These are phyloP conservation scores for Bagarius yarrelli DNA, from an alignment of 2,113 vertebrate genomes.

Conservation along the genomic window DNA sequence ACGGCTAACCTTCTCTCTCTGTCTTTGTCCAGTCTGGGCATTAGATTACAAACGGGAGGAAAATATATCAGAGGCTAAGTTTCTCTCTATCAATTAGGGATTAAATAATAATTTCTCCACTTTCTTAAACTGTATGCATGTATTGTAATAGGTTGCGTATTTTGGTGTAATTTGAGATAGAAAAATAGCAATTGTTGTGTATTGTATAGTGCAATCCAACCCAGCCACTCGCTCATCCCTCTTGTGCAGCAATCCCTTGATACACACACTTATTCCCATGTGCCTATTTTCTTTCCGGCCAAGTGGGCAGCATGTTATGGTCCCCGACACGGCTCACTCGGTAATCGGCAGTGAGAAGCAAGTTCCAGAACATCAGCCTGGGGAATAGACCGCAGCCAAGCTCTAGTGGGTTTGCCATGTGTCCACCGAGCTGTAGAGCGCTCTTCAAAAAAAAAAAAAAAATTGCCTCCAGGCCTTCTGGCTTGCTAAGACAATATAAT, in stretches of 20 bases:
- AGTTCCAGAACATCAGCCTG: constrained; percentile 58
- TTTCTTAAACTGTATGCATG: not conserved
- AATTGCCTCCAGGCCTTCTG: constrained; percentile 9
- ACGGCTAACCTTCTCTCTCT: constrained; percentile 45
- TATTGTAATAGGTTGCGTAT: not conserved
- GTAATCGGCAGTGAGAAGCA: constrained; percentile 53
- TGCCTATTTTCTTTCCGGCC: constrained; percentile 49
- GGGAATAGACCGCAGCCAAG: constrained; percentile 58
- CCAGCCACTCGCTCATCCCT: constrained; percentile 7
- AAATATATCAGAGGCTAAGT: not conserved
- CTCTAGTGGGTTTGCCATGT: constrained; percentile 29
- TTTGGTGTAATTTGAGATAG: not conserved
- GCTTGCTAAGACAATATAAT: constrained; percentile 9
- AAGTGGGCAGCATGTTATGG: constrained; percentile 64
- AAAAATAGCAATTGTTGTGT: not conserved
- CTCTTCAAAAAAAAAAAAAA: not conserved
- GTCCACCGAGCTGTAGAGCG: constrained; percentile 34
- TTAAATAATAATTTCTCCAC: no score
- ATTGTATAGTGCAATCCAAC: constrained; percentile 21
- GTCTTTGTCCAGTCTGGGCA: constrained; percentile 54
- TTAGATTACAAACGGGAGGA: constrained; percentile 21
- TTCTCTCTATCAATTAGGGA: not conserved
- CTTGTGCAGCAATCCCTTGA: not conserved
- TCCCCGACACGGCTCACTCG: constrained; percentile 59
- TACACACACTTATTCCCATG: constrained; percentile 48